Base-by-base conservation (phyloP, 2,888 invertebrate species). In the Cantharis rustica region DNA sequence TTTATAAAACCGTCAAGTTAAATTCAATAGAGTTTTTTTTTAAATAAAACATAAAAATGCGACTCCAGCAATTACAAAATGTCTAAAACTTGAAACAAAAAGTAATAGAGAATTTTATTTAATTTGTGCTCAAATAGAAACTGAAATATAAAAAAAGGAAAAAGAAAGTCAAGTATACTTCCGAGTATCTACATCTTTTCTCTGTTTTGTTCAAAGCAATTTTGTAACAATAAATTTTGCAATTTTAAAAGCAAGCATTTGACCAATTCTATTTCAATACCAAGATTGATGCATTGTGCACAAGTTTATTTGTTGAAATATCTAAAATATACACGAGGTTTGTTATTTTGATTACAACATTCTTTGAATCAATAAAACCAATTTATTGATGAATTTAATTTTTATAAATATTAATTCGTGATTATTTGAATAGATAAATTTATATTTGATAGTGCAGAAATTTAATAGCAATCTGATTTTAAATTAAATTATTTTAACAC, bases 401-500 rank as follows among this genome's bases (percentile, higher is more conserved):
- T 31, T 31, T 26, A 9, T 10, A 26, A 26, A 10, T 26, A 10
- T 11, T 27, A 27, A 31, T 13, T 2, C 3, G 13, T 31, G 2
- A 31, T 31, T 31, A 4, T 31, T 31, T 31, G 3, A 31, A 31
- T 47, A n/a, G n/a, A 13, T 0, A 47, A n/a, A 47, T n/a, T n/a
- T 9, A 9, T 47, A 47, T n/a, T 47, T n/a, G 47, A 66, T 66
- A 66, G 16, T n/a, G 17, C 13, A 20, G 23, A 66, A 66, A 15
- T 66, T 66, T 17, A 13, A 20, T 66, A 66, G 0, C 20, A 16
- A 20, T 20, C 20, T 20, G 13, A 17, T 66, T 20, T 17, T 20
- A 66, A 66, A 66, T 16, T 66, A 66, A 66, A 66, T 66, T 66
- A 66, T 66, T 66, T 66, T 66, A 66, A 66, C 64, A 66, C 64